Conservation (phyloP, 2,888 invertebrate genomes). For the Osedax fenrisi region DNA sequence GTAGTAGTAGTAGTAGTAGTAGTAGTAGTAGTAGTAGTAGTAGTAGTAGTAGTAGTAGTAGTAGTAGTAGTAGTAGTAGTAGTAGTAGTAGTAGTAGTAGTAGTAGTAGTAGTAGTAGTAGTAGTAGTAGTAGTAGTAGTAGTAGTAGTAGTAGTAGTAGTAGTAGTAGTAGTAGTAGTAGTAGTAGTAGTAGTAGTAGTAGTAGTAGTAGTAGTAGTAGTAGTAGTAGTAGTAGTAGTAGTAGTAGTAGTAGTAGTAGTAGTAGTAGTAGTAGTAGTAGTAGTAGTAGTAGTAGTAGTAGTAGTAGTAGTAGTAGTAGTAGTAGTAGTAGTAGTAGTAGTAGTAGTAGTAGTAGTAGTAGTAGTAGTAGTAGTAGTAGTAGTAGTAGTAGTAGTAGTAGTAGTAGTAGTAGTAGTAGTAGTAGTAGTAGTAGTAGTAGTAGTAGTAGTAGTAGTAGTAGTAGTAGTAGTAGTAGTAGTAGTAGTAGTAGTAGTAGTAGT, state of each 20-base stretch:
- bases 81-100: too few species aligned
- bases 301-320: constrained; percentile 22
- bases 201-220: too few species aligned
- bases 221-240: too few species aligned
- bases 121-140: too few species aligned
- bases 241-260: neutral
- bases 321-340: constrained; percentile 20
- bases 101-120: too few species aligned
- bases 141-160: too few species aligned
- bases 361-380: neutral
- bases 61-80: too few species aligned
- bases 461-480: neutral
- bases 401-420: neutral
- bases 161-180: too few species aligned
- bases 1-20: too few species aligned
- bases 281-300: constrained; percentile 20
- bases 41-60: too few species aligned
- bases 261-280: constrained; percentile 19
- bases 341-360: constrained; percentile 21
- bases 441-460: neutral
- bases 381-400: neutral
- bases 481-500: neutral
- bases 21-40: too few species aligned
- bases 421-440: neutral
- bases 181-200: too few species aligned